A percentile compares a stretch with the other conserved stretches of the same genome.
Evolutionary conservation across 2,797 vertebrate species (phyloP).

Genomic region (Acanthornis magna): DNA sequence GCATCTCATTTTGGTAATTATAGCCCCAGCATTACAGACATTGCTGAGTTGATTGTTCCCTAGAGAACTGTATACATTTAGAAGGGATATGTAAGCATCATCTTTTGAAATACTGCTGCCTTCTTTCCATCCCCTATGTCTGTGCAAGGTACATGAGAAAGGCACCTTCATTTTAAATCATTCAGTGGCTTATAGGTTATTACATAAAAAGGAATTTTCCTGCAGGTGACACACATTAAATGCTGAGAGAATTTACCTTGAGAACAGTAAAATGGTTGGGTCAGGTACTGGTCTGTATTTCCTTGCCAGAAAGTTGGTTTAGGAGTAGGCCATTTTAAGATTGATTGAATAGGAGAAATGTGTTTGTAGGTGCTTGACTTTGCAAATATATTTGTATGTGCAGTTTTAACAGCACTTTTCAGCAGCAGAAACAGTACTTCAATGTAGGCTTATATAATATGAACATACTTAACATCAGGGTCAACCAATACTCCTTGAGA

Average conservation of each 20-base stretch:
- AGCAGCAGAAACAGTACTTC: slow-evolving; percentile 19
- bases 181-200: neutral
- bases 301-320: slow-evolving; percentile 29
- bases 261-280: neutral
- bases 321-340: slow-evolving; percentile 5
- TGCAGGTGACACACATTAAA: neutral
- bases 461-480: slow-evolving; percentile 49
- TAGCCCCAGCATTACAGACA: slow-evolving; percentile 25
- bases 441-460: slow-evolving; percentile 45
- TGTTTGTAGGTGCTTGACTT: neutral
- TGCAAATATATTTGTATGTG: neutral
- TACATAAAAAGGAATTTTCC: slow-evolving; percentile 41
- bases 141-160: neutral
- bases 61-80: slow-evolving; percentile 11
- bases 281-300: neutral
- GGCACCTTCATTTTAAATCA: neutral
- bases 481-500: slow-evolving; percentile 28
- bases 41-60: slow-evolving; percentile 57
- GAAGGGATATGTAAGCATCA: neutral
- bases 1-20: slow-evolving; percentile 48
- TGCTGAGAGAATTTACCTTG: neutral
- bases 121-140: neutral
- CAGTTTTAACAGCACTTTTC: slow-evolving; percentile 30
- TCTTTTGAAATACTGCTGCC: slow-evolving; percentile 23
- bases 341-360: neutral